Base-by-base conservation (phyloP, 2,888 invertebrate genomes). In the Frankliniella intonsa region DNA sequence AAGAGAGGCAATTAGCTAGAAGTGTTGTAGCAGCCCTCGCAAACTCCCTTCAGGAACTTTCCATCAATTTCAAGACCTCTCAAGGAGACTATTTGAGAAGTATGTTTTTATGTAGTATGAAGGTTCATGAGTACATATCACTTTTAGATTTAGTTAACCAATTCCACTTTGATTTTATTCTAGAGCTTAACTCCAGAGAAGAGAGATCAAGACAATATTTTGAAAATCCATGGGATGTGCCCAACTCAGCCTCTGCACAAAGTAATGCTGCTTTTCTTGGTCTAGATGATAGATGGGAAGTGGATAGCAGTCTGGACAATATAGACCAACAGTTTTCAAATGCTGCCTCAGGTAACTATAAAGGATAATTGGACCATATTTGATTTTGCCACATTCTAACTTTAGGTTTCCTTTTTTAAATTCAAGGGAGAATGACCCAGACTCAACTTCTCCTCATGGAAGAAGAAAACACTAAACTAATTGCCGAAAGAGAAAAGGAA, bases 191-290 rank as follows among this genome's bases (percentile, higher is more conserved):
- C 83, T 95, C 94, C 0, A 91, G 97, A 84, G 97, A 98, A 87
- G 97, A 97, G 86, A 90, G 97, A 82, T 96, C 97, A 2, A 94
- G 94, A 86, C 94, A 95, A 69, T 97, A 95, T 89, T 97, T 98
- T 87, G 94, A 95, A 85, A 89, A 93, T 1, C 90, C 91, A 0
- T 85, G 86, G 51, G 90, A 91, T 85, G 91, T 92, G 81, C 69
- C 69, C 0, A 76, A 25, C 25, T 76, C 69, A 25, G 69, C 69
- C 25, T 76, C 69, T 25, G 12, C 22, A 2, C 69, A 76, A 25
- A 76, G 69, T 25, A 76, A 76, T 25, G 69, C 69, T 9, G 69
- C 69, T 76, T 76, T 76, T 76, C 69, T 76, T 22, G 69, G 69
- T 12, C 12, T 76, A 3, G 69, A 76, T 76, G 69, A 84, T 12